A percentile compares a stretch with the other conserved stretches of the same genome.
Evolutionary conservation across 2,888 invertebrate genomes (phyloP).

Genomic region (Taenaris catops): DNA sequence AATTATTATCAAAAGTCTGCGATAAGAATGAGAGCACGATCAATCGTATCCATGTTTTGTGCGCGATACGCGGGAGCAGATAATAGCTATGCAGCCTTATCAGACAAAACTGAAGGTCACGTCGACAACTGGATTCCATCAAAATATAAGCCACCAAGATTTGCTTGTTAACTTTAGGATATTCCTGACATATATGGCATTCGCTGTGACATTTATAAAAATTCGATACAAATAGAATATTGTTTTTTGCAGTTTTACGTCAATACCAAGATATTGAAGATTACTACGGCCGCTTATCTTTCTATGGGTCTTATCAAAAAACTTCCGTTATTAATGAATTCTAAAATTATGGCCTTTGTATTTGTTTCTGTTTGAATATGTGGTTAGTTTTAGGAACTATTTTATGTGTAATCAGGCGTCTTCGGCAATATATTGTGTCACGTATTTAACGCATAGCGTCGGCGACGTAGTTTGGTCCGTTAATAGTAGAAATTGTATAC

Average conservation of each 20-base stretch:
- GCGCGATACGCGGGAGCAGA: conserved; percentile 47
- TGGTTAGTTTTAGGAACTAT: too few relatives aligned
- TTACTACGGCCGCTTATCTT: conserved; percentile 17
- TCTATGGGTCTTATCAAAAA: conserved; percentile 12
- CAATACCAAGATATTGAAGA: conserved; percentile 4
- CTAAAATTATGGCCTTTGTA: conserved; percentile 14
- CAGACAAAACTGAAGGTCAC: conserved; percentile 51
- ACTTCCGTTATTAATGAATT: conserved; percentile 12
- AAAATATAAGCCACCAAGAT: conserved; percentile 10
- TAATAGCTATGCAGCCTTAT: conserved; percentile 56
- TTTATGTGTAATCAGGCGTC: too few relatives aligned
- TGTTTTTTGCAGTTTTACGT: conserved; percentile 1
- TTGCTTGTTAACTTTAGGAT: conserved; percentile 2
- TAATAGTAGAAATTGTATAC: too few relatives aligned
- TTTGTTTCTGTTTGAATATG: too few relatives aligned
- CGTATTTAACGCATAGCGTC: too few relatives aligned
- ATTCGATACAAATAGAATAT: background rate
- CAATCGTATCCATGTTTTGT: conserved; percentile 52
- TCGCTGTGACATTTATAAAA: background rate
- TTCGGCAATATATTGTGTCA: too few relatives aligned
- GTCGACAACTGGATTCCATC: conserved; percentile 30
- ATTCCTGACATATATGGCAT: conserved; percentile 3
- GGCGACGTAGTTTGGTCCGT: too few relatives aligned
- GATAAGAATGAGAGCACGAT: conserved; percentile 62
- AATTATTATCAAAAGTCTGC: conserved; percentile 59